A percentile compares a stretch with the other conserved stretches of the same genome.
Conservation (phyloP, 2,797 vertebrate species). For the Phalloptychus januarius region DNA sequence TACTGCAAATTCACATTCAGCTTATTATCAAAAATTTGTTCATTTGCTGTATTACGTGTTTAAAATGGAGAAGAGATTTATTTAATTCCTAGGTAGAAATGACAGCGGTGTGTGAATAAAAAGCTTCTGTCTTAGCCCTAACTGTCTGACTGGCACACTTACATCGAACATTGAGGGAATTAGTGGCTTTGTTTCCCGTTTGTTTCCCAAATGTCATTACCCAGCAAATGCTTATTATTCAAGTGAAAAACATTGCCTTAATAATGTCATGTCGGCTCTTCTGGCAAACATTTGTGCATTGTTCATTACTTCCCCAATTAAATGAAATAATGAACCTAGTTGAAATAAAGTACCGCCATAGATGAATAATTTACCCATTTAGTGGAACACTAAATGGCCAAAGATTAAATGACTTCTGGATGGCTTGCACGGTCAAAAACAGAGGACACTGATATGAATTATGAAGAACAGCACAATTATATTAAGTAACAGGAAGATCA, state of each 20-base stretch:
- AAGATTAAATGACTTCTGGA: constrained; percentile 71
- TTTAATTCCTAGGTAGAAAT: constrained; percentile 15
- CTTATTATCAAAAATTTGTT: constrained; percentile 6
- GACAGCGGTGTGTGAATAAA: constrained; percentile 20
- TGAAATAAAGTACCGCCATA: constrained; percentile 56
- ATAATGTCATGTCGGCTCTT: constrained; percentile 49
- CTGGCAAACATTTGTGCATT: constrained; percentile 70
- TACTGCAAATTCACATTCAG: constrained; percentile 34
- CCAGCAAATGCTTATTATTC: constrained; percentile 47
- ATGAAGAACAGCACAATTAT: constrained; percentile 70
- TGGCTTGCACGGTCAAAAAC: constrained; percentile 51
- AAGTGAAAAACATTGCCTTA: constrained; percentile 40
- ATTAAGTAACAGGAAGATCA: constrained; percentile 76
- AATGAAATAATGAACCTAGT: constrained; percentile 67
- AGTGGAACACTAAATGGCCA: constrained; percentile 64
- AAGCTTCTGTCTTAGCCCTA: constrained; percentile 13
- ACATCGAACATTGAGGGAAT: constrained; percentile 1
- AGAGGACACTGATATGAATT: constrained; percentile 68
- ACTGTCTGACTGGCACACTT: constrained; percentile 20
- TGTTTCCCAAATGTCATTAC: constrained; percentile 38
- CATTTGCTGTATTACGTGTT: constrained; percentile 10
- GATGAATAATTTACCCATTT: constrained; percentile 68
- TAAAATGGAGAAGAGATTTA: constrained; percentile 33
- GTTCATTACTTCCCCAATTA: constrained; percentile 49
- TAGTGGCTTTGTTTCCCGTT: constrained; percentile 27